A percentile compares a stretch with the other conserved stretches of the same genome.
These are phyloP conservation scores for Holocentrus rufus DNA, from an alignment of 2,797 vertebrate genomes.

Conservation along the genomic window DNA sequence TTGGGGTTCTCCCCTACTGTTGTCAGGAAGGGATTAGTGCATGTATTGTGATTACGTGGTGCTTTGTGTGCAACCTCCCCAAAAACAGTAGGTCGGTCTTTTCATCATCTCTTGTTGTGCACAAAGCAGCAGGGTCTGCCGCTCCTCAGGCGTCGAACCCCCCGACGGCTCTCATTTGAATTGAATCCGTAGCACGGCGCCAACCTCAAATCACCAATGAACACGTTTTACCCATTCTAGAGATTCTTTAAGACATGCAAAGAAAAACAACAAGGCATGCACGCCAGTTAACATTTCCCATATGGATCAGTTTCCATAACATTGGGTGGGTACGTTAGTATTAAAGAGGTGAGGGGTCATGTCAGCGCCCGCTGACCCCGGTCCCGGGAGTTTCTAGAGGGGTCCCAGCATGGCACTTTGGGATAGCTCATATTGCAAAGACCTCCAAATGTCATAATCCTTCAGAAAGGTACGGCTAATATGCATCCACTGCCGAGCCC, in stretches of 20 bases:
- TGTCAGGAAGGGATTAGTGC: constrained; percentile 74
- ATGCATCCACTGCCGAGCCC: constrained; percentile 52
- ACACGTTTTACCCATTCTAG: constrained; percentile 25
- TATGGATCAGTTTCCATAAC: constrained; percentile 74
- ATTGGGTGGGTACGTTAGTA: constrained; percentile 52
- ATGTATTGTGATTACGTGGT: constrained; percentile 66
- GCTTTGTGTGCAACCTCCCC: constrained; percentile 56
- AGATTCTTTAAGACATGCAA: constrained; percentile 48
- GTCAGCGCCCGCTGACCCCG: constrained; percentile 64
- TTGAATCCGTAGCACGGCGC: constrained; percentile 47
- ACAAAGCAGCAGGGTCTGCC: constrained; percentile 27
- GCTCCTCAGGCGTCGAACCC: constrained; percentile 39
- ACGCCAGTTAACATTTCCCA: constrained; percentile 73
- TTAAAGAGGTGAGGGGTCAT: constrained; percentile 67
- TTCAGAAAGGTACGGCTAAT: constrained; percentile 58
- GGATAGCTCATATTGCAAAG: constrained; percentile 69
- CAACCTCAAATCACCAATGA: constrained; percentile 49
- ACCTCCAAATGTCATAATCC: constrained; percentile 72
- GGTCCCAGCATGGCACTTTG: constrained; percentile 41
- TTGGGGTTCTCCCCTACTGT: constrained; percentile 61
- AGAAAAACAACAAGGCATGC: constrained; percentile 50
- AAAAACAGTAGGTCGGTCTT: constrained; percentile 30
- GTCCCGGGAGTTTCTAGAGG: constrained; percentile 56
- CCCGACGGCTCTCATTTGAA: constrained; percentile 41
- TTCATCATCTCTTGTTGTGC: constrained; percentile 43